Evolutionary conservation across 1,140 invertebrate species (phyloP), one percentile per base, ranked within the genome.

Genomic region (Acyrthosiphon pisum): DNA sequence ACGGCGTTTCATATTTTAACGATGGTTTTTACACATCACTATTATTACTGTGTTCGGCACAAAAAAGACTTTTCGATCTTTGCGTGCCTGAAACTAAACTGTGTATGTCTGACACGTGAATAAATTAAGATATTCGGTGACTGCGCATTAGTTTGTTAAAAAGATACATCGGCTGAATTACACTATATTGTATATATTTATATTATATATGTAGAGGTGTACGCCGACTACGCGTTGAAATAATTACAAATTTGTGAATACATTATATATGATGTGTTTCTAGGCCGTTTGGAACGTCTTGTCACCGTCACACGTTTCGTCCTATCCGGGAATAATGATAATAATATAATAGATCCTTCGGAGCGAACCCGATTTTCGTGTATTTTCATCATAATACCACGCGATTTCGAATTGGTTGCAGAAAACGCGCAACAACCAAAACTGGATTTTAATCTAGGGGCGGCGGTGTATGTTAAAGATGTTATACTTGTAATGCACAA

Each of bases 101-200:
- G 3, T 11, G 11, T 9, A 23, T 50, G 20, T 35, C 20, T 56
- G 9, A 6, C n/a, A 6, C 6, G 26, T 56, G 89, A 90, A 68
- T 90, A 90, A 90, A 60, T 90, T 90, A 44, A 90, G 41, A 90
- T 20, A 26, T 18, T 90, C 23, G 37, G 53, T 90, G 88, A 90
- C 88, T 90, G 23, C 11, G 88, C 88, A 90, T 90, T 90, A 90
- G 53, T 90, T 89, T 60, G 22, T 56, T n/a, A n/a, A 90, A 60
- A 60, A 90, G n/a, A 90, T 8, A 37, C 48, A 53, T 89, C n/a
- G 48, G 7, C 60, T n/a, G 60, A 76, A 76, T 76, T 76, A 76
- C n/a, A 76, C 14, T n/a, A 76, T n/a, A 76, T 35, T 20, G n/a
- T 68, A 53, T 50, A 50, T 50, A 50, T 50, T 50, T 50, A 50